A percentile compares a stretch with the other conserved stretches of the same genome.
Evolutionary conservation across 2,888 invertebrate species (phyloP).

Genomic region (Brachypalpus laphriformis): DNA sequence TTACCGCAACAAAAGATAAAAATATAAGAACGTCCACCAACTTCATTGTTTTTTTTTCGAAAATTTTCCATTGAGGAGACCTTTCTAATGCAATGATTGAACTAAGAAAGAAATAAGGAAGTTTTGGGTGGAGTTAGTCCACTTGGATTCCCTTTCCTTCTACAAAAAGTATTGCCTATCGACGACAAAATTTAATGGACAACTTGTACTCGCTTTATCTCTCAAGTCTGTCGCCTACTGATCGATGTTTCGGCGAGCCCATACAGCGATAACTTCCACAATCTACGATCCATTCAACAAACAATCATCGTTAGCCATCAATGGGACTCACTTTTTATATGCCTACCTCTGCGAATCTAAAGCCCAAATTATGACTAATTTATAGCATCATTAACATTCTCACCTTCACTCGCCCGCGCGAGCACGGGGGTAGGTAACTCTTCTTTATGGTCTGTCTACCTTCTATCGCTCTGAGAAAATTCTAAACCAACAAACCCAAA

Average conservation of each 20-base stretch:
- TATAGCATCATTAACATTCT: conserved; percentile 45
- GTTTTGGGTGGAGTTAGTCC: too few species aligned
- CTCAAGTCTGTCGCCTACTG: not conserved
- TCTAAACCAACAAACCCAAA: conserved; percentile 1
- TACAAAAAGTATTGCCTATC: too few species aligned
- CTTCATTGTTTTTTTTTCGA: too few species aligned
- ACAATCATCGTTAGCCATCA: not conserved
- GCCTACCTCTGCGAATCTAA: conserved; percentile 17
- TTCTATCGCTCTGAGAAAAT: not conserved
- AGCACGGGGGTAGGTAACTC: conserved; percentile 5
- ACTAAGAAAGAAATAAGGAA: too few species aligned
- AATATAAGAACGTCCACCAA: too few species aligned
- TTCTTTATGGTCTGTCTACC: conserved; percentile 3
- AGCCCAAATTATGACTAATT: conserved; percentile 39
- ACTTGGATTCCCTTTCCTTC: too few species aligned
- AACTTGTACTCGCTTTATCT: too few species aligned
- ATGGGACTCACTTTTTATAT: not conserved
- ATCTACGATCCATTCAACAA: not conserved
- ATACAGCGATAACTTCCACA: not conserved
- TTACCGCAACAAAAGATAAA: too few species aligned
- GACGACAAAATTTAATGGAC: too few species aligned
- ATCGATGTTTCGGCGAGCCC: not conserved
- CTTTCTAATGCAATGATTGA: too few species aligned
- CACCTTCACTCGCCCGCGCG: conserved; percentile 7
- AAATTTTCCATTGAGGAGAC: too few species aligned